phyloP scores from a whole-genome alignment of 2,113 vertebrate genomes.

The Emberiza fucata region DNA sequence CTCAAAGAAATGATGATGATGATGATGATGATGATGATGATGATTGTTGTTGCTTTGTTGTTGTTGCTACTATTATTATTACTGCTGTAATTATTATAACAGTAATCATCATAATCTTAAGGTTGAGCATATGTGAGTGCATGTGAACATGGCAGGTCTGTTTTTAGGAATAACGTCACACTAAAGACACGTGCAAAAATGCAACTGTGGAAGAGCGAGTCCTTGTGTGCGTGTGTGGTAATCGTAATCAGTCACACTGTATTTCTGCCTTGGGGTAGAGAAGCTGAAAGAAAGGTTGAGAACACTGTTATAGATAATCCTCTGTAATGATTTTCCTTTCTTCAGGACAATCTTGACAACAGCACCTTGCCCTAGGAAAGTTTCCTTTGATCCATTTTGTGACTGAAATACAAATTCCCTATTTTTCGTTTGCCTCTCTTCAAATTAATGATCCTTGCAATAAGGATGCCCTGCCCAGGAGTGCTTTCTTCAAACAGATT shows the following conservation, averaged over 20 bases:
- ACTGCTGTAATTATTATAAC: background rate
- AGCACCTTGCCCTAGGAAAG: slow-evolving; percentile 42
- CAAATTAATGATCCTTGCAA: slow-evolving; percentile 36
- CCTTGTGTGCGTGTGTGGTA: background rate
- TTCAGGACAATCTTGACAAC: slow-evolving; percentile 52
- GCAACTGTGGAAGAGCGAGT: background rate
- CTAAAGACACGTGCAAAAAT: background rate
- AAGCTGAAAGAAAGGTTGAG: slow-evolving; percentile 38
- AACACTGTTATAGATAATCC: slow-evolving; percentile 50
- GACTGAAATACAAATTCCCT: slow-evolving; percentile 51
- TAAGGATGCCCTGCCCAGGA: background rate
- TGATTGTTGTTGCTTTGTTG: background rate
- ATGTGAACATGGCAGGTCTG: background rate
- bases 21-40: background rate
- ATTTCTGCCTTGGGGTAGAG: slow-evolving; percentile 28
- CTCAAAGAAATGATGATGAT: background rate
- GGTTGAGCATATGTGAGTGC: background rate
- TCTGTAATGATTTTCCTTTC: slow-evolving; percentile 62
- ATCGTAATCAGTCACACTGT: slow-evolving; percentile 41
- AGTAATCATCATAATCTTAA: background rate
- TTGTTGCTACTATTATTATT: background rate
- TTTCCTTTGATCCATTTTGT: slow-evolving; percentile 47
- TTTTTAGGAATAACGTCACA: background rate
- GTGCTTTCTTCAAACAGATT: slow-evolving; percentile 17
- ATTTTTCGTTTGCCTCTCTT: background rate